Evolutionary conservation across 2,888 invertebrate species (phyloP).

Genomic region (Pristionchus maxplancki): DNA sequence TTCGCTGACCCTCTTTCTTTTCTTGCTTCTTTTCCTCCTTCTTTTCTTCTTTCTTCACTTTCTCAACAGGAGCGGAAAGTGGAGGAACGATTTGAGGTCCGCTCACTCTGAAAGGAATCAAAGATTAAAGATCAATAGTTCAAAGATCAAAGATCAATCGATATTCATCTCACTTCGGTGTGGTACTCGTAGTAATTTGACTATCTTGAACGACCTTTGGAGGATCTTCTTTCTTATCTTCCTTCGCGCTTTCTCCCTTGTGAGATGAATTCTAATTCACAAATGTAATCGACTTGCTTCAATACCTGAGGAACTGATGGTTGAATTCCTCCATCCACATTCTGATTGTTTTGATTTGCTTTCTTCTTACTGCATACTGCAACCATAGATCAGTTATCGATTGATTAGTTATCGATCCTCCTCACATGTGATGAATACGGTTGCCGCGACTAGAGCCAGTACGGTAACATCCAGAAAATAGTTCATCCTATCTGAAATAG

Average conservation of each 20-base stretch:
- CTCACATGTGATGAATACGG: conserved; percentile 15
- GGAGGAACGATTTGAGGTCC: background rate
- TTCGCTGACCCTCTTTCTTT: background rate
- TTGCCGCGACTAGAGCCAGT: background rate
- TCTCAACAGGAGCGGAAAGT: background rate
- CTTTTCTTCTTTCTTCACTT: background rate
- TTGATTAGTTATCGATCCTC: background rate
- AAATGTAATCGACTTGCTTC: no score
- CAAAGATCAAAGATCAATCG: background rate
- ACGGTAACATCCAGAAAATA: conserved; percentile 7
- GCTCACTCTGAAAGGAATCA: background rate
- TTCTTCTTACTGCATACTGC: conserved; percentile 32
- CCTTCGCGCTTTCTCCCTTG: background rate
- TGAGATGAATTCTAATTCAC: background rate
- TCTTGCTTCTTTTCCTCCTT: background rate
- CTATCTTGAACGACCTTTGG: background rate
- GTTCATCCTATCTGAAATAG: conserved; percentile 32
- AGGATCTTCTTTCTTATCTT: background rate
- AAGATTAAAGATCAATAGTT: background rate
- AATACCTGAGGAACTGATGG: background rate
- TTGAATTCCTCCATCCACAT: background rate
- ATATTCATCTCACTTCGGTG: conserved; percentile 1
- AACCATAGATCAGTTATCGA: background rate
- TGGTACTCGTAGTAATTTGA: background rate
- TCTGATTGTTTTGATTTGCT: background rate